Evolutionary conservation across 2,797 vertebrate species (phyloP), one percentile per base, ranked within the genome.

Genomic region (Notoglanidium macrostoma): DNA sequence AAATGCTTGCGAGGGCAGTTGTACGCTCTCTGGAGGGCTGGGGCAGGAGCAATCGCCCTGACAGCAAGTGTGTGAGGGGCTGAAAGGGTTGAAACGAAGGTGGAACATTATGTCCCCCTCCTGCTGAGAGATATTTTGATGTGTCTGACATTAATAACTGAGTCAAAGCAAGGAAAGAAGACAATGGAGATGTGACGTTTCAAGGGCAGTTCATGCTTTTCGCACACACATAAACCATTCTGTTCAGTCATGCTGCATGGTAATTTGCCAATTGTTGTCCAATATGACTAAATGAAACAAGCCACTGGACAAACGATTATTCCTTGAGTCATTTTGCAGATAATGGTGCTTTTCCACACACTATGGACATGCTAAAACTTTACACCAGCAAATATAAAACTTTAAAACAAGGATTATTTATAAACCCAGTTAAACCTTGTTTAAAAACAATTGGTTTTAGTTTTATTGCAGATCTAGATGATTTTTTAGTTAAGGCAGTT

Each of bases 1-100:
- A 86, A 85, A 88, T 89, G 85, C 88, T 88, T 87, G 89, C 87
- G 78, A 85, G 85, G 85, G 87, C 90, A 90, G 88, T 88, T 87
- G 84, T 85, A 84, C n/a, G 29, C 86, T 86, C 87, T 90, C 85
- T 57, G 68, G 83, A 87, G 89, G 79, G 44, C 57, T 78, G 67
- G 90, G 72, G 85, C 78, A 88, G 54, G 67, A 12, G 73, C 88
- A 73, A 88, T 87, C 80, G 82, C 77, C 65, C 88, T 79, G 89
- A 88, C 89, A 79, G 63, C 68, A 61, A 89, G 77, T 68, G 86
- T 81, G 17, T 84, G 88, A 88, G 79, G 74, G 78, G 88, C 88
- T 87, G 74, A 86, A 85, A 83, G 89, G 90, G 89, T 91, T 86
- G 84, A 89, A 74, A 65, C 29, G 81, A 89, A 89, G 88, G 87